Conservation (phyloP, 53 echinoderm and acorn worm species). For the Luidia sarsii region DNA sequence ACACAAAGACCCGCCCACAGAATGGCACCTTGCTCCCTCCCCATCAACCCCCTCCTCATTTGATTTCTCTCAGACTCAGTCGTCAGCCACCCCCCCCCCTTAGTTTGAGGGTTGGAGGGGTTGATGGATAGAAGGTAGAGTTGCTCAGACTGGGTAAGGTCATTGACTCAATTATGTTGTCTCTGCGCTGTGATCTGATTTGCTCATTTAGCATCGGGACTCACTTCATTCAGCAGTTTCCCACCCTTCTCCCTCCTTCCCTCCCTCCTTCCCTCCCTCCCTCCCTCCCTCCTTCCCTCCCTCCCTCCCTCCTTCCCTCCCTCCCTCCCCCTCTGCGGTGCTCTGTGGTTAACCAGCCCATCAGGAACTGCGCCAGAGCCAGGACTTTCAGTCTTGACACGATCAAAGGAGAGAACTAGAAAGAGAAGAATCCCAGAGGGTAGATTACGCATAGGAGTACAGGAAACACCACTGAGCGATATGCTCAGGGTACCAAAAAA, state of each 20-base stretch:
- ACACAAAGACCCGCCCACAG: conserved; percentile 41
- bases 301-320: too few relatives aligned
- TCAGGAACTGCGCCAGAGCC: neutral
- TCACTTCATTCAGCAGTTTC: conserved; percentile 9
- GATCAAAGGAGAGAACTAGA: neutral
- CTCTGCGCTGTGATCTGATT: conserved; percentile 29
- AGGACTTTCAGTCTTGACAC: conserved; percentile 27
- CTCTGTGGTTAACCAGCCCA: neutral
- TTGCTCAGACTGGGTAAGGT: conserved; percentile 18
- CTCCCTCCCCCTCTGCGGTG: neutral
- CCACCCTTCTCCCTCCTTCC: too few relatives aligned
- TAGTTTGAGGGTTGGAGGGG: too few relatives aligned
- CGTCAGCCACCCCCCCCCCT: too few relatives aligned
- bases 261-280: too few relatives aligned
- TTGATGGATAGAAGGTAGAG: too few relatives aligned
- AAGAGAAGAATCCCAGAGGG: conserved; percentile 10
- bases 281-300: neutral
- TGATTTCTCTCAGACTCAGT: too few relatives aligned
- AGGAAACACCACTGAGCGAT: conserved; percentile 45
- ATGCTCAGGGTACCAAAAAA: conserved; percentile 27
- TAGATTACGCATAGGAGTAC: conserved; percentile 35
- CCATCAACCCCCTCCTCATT: too few relatives aligned
- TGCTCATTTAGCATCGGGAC: conserved; percentile 39
- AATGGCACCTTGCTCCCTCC: too few relatives aligned
- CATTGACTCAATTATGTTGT: conserved; percentile 33